Evolutionary conservation across 2,888 invertebrate genomes (phyloP), one percentile per base, ranked within the genome.

Genomic region (Synergus laeviventris): DNA sequence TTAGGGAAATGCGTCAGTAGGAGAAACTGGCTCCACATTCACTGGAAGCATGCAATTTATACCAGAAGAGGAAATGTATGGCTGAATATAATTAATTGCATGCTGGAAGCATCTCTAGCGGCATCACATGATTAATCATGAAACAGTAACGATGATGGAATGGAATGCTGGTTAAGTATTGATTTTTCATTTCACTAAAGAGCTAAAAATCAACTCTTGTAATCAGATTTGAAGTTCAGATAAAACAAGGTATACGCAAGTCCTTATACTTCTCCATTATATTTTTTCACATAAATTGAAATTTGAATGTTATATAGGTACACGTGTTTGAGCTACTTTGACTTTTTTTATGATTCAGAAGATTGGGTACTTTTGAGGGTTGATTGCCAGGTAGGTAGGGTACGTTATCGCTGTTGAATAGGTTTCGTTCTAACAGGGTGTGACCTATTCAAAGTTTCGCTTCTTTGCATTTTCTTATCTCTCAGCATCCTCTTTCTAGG

Each of bases 381-480:
- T 18, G 42, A 66, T 62, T 18, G 5, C 9, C 62, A 62, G 38
- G 39, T 18, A 42, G 39, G 36, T 18, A 42, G 39, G 36, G n/a
- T 70, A 31, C 31, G 70, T 70, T 70, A 70, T 70, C 36, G 49
- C 31, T 11, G n/a, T 36, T 70, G n/a, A 70, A 54, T 70, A 45
- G 70, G 36, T 54, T 70, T 70, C 70, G 45, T 70, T 70, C 49
- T 49, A 49, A 49, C 24, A 31, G 70, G 70, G 70, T 66, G 49
- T 70, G 49, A 73, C 56, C 54, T 31, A 73, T 56, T 73, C 54
- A 60, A 74, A 74, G 74, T 59, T 60, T 39, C 60, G 60, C 59
- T 74, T 39, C 60, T 60, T 60, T 60, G 56, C 74, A 74, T 74
- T 74, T 74, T 74, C 60, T 74, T 60, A 74, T 74, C 60, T 74